A percentile compares a stretch with the other conserved stretches of the same genome.
Evolutionary conservation across 1,140 invertebrate species (phyloP).

Genomic region (Himalopsyche phryganea): DNA sequence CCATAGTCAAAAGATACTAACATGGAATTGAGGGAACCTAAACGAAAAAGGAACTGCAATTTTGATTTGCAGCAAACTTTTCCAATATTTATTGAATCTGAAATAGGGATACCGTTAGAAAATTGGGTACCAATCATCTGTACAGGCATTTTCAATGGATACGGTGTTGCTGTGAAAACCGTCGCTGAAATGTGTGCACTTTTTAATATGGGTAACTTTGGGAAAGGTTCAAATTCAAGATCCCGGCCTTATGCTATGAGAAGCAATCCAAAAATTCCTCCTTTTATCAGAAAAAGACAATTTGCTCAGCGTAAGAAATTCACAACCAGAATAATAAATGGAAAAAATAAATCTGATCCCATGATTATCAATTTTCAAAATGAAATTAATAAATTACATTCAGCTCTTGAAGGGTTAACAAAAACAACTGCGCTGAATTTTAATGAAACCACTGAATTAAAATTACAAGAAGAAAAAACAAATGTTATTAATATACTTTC

Average conservation of each 20-base stretch:
- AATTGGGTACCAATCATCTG: conserved; percentile 48
- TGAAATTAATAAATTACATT: conserved; percentile 11
- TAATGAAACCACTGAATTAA: neutral
- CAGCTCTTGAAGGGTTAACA: conserved; percentile 21
- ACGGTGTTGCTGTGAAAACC: conserved; percentile 61
- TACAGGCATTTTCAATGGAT: conserved; percentile 61
- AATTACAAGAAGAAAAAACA: conserved; percentile 17
- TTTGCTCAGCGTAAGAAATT: conserved; percentile 55
- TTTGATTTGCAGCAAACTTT: conserved; percentile 42
- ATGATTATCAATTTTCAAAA: conserved; percentile 1
- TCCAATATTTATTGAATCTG: conserved; percentile 42
- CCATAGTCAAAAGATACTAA: conserved; percentile 23
- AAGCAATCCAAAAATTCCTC: conserved; percentile 40
- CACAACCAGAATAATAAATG: conserved; percentile 44
- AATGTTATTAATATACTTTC: conserved; percentile 24
- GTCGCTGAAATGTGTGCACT: conserved; percentile 58
- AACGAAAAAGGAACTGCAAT: conserved; percentile 43
- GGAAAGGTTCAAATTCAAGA: conserved; percentile 65
- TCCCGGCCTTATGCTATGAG: conserved; percentile 55
- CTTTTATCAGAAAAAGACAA: conserved; percentile 54
- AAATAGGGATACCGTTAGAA: conserved; percentile 28
- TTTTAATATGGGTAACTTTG: conserved; percentile 70
- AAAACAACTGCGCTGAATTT: conserved; percentile 25
- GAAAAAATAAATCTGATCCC: conserved; percentile 4
- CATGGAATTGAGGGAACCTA: conserved; percentile 50